Evolutionary conservation across 2,888 invertebrate genomes (phyloP).

Genomic region (Nysson spinosus): DNA sequence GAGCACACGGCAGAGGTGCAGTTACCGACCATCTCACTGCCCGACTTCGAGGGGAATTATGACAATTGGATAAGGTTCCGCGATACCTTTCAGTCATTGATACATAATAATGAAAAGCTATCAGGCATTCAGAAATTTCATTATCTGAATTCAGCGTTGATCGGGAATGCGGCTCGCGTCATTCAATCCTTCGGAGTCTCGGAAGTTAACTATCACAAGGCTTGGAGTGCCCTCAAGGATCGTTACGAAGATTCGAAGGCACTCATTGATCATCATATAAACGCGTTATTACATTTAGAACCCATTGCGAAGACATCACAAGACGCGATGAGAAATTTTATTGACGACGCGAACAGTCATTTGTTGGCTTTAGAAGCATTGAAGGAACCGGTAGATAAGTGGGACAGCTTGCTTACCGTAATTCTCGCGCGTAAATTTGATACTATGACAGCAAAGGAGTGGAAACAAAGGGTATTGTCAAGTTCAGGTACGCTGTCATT

Average conservation of each 20-base stretch:
- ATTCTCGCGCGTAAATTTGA: too few relatives aligned
- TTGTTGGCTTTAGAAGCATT: neutral
- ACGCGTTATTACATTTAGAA: neutral
- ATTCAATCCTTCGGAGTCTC: too few relatives aligned
- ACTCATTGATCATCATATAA: neutral
- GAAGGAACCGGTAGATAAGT: neutral
- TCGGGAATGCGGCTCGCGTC: too few relatives aligned
- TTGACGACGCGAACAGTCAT: neutral
- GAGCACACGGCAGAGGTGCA: too few relatives aligned
- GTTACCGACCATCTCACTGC: too few relatives aligned
- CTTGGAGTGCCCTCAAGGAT: too few relatives aligned
- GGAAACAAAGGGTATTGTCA: neutral
- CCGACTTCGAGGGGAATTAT: too few relatives aligned
- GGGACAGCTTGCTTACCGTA: neutral
- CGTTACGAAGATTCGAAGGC: constrained; percentile 1
- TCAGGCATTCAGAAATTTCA: neutral
- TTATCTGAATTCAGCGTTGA: too few relatives aligned
- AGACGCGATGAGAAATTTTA: neutral
- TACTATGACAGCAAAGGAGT: neutral
- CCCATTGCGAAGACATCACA: neutral
- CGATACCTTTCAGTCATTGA: neutral
- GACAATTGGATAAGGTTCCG: neutral
- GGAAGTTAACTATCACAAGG: too few relatives aligned
- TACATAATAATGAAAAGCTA: neutral
- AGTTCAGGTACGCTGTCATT: too few relatives aligned